Conservation (phyloP, 2,888 invertebrate species). For the Lochmaea capreae region DNA sequence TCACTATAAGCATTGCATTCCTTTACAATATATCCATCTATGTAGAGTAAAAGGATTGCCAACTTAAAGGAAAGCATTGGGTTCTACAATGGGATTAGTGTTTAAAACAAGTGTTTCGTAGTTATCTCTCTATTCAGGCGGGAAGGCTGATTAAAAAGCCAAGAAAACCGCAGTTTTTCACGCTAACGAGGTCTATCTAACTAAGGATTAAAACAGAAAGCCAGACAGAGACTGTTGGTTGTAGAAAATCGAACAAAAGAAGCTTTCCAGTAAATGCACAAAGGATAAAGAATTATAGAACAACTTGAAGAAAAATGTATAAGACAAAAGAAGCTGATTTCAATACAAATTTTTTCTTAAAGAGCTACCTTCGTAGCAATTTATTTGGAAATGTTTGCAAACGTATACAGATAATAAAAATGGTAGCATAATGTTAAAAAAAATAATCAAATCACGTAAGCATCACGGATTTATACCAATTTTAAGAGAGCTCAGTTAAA, state of each 20-base stretch:
- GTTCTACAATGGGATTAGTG: slow-evolving; percentile 26
- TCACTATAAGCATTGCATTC: neutral
- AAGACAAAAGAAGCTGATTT: neutral
- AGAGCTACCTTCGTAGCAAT: too few species aligned
- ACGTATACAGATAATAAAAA: too few species aligned
- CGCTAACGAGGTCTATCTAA: slow-evolving; percentile 36
- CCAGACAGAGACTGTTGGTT: slow-evolving; percentile 6
- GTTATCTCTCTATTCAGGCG: slow-evolving; percentile 31
- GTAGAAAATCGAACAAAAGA: slow-evolving; percentile 20
- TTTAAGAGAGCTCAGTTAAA: too few species aligned
- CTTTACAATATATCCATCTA: neutral
- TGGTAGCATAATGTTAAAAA: too few species aligned
- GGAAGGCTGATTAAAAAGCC: slow-evolving; percentile 39
- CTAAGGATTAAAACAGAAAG: slow-evolving; percentile 24
- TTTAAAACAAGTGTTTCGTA: slow-evolving; percentile 35
- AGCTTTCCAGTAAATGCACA: slow-evolving; percentile 14
- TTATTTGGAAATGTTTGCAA: too few species aligned
- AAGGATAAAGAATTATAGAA: neutral
- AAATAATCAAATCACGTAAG: too few species aligned
- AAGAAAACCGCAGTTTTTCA: slow-evolving; percentile 38
- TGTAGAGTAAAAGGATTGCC: slow-evolving; percentile 15
- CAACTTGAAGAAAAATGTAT: too few species aligned
- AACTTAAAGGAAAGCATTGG: slow-evolving; percentile 18
- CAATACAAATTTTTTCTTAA: neutral
- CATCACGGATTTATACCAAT: too few species aligned